Conservation (phyloP, 2,888 invertebrate genomes). For the Spodoptera picta region DNA sequence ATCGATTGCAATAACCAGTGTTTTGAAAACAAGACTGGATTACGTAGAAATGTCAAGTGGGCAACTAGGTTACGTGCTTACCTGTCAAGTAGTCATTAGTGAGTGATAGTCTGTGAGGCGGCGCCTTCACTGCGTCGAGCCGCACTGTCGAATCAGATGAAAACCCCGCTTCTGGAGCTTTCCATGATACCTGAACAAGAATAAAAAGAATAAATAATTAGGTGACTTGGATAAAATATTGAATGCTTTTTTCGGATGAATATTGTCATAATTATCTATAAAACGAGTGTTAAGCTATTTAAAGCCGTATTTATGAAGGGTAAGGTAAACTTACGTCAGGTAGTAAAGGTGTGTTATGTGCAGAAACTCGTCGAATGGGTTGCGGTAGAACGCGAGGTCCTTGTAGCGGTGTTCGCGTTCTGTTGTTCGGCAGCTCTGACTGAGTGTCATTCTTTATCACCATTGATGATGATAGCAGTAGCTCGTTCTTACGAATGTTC, state of each 20-base stretch:
- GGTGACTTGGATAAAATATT: no score
- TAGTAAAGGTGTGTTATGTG: constrained; percentile 77
- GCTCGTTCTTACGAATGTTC: constrained; percentile 88
- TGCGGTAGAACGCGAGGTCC: constrained; percentile 75
- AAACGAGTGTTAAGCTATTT: neutral
- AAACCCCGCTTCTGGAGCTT: constrained; percentile 82
- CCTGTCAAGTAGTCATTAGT: constrained; percentile 88
- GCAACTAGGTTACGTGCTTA: constrained; percentile 50
- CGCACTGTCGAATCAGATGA: constrained; percentile 81
- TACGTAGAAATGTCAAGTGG: constrained; percentile 7
- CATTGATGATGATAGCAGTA: constrained; percentile 89
- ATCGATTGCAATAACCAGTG: constrained; percentile 25
- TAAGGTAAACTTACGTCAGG: constrained; percentile 76
- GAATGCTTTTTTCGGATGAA: no score
- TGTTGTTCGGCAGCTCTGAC: constrained; percentile 91
- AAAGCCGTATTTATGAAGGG: neutral
- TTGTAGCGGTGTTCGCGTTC: constrained; percentile 72
- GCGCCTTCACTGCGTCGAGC: constrained; percentile 74
- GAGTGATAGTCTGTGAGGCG: constrained; percentile 83
- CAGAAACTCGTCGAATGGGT: constrained; percentile 78
- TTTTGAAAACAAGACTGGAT: constrained; percentile 6
- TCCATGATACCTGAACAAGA: constrained; percentile 80
- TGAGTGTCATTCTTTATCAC: constrained; percentile 94
- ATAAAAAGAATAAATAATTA: neutral
- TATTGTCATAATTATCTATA: neutral